A percentile compares a stretch with the other conserved stretches of the same genome.
Evolutionary conservation across 2,113 vertebrate species (phyloP).

Genomic region (Zosterops hypoxanthus): DNA sequence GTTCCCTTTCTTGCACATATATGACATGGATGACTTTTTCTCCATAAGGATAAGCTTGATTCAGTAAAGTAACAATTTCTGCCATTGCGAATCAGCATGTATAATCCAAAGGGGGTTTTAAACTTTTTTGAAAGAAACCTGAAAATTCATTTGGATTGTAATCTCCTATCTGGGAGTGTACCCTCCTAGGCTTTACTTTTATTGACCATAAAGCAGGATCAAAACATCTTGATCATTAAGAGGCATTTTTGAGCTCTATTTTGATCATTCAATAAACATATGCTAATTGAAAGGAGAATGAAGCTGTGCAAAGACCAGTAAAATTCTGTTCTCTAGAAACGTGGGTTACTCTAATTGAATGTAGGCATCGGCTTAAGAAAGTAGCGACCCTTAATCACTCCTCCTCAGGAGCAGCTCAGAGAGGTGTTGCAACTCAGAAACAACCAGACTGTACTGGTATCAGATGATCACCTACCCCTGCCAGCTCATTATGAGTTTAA

Average conservation of each 20-base stretch:
- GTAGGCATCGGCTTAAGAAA: neutral
- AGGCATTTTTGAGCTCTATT: neutral
- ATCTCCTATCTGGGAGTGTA: neutral
- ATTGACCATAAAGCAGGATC: neutral
- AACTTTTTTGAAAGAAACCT: neutral
- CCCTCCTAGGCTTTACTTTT: neutral
- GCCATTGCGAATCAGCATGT: neutral
- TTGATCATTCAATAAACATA: neutral
- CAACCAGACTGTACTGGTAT: neutral
- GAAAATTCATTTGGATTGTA: neutral
- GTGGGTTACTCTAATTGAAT: neutral
- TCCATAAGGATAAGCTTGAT: neutral
- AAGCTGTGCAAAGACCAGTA: neutral
- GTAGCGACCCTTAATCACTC: neutral
- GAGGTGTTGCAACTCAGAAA: neutral
- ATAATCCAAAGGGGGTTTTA: neutral
- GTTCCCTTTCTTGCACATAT: neutral
- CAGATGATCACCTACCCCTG: neutral
- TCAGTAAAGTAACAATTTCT: neutral
- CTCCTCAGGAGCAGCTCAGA: neutral
- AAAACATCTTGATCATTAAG: neutral
- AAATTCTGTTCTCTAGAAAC: neutral
- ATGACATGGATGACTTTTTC: neutral
- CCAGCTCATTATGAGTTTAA: neutral
- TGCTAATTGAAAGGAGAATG: neutral